phyloP scores from a whole-genome alignment of 2,113 vertebrate species.

The Silurus asotus region DNA sequence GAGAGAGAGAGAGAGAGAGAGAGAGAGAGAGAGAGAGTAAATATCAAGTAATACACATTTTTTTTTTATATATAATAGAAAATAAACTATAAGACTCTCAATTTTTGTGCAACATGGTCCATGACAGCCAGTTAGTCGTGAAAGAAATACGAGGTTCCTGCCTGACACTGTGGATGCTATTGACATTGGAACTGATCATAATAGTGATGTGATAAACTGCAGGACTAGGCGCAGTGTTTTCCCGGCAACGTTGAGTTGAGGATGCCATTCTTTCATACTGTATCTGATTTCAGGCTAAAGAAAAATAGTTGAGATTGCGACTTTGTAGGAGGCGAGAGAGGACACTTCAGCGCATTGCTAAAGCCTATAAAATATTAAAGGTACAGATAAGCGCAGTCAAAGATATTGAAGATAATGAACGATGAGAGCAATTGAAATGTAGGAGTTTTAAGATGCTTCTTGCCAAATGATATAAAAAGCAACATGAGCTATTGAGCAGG shows the following conservation, averaged over 20 bases:
- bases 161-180: not conserved
- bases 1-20: not conserved
- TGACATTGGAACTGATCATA: not conserved
- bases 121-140: not conserved
- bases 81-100: too few species aligned
- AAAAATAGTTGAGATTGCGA: not conserved
- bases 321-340: not conserved
- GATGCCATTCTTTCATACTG: constrained; percentile 8
- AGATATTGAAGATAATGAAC: not conserved
- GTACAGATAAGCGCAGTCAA: not conserved
- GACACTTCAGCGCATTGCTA: not conserved
- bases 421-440: not conserved
- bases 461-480: not conserved
- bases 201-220: constrained; percentile 6
- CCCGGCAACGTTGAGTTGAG: not conserved
- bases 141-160: not conserved
- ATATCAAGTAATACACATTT: too few species aligned
- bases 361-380: not conserved
- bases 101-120: not conserved
- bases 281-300: constrained; percentile 2
- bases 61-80: too few species aligned
- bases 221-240: not conserved
- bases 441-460: not conserved
- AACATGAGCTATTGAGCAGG: not conserved
- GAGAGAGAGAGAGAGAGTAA: not conserved